phyloP scores from a whole-genome alignment of 1,140 invertebrate genomes.

The Aphaenogaster floridana region DNA sequence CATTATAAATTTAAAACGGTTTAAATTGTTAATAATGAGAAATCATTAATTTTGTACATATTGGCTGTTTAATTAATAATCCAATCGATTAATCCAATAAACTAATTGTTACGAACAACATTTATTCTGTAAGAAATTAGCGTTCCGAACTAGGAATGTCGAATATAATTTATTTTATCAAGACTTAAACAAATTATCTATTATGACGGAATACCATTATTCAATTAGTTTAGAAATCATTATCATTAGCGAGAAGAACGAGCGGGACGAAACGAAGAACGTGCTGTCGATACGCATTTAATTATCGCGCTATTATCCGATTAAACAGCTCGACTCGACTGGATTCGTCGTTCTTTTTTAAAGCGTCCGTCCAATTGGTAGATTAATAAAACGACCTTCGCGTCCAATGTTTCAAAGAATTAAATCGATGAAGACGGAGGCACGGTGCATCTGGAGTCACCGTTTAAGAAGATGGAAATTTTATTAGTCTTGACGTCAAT shows the following conservation, averaged over 20 bases:
- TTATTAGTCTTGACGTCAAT: slow-evolving; percentile 80
- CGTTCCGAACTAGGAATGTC: too few relatives aligned
- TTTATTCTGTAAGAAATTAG: neutral
- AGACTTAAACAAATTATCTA: neutral
- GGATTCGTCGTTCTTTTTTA: slow-evolving; percentile 27
- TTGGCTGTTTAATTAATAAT: slow-evolving; percentile 2
- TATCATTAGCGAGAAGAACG: slow-evolving; percentile 1
- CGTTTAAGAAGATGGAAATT: slow-evolving; percentile 77
- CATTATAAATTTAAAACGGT: neutral
- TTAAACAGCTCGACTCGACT: slow-evolving; percentile 57
- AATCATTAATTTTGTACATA: neutral
- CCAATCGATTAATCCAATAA: neutral
- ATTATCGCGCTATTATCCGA: slow-evolving; percentile 61
- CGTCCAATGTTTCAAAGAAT: slow-evolving; percentile 60
- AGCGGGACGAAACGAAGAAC: neutral
- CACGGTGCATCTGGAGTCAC: slow-evolving; percentile 71
- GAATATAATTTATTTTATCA: neutral
- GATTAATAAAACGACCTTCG: slow-evolving; percentile 77
- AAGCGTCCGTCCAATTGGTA: slow-evolving; percentile 20
- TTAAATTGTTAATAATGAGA: neutral
- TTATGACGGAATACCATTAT: neutral
- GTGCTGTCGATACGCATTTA: slow-evolving; percentile 41
- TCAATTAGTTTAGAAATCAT: slow-evolving; percentile 42
- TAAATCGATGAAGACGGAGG: slow-evolving; percentile 58
- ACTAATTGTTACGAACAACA: neutral